phyloP scores from a whole-genome alignment of 2,797 vertebrate species.

The Pseudocheirus occidentalis region DNA sequence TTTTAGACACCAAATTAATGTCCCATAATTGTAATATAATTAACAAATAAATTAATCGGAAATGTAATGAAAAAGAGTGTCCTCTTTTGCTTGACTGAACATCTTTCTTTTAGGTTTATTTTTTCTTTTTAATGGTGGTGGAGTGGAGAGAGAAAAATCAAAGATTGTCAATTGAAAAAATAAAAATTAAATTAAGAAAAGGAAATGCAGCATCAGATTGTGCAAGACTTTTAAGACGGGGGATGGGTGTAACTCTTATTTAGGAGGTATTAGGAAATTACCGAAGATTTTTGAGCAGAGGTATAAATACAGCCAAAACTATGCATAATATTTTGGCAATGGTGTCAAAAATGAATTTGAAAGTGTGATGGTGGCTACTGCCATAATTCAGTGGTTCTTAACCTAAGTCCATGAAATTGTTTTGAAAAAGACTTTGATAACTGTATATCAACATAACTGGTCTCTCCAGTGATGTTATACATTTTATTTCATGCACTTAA shows the following conservation, averaged over 20 bases:
- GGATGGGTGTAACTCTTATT: not conserved
- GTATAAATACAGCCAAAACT: not conserved
- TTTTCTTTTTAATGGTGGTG: not conserved
- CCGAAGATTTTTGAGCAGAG: slow-evolving; percentile 22
- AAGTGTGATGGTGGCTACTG: not conserved
- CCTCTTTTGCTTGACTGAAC: not conserved
- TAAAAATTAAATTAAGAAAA: not conserved
- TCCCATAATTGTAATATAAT: not conserved
- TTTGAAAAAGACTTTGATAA: not conserved
- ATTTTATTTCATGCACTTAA: not conserved
- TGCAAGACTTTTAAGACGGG: not conserved
- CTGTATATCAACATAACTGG: not conserved
- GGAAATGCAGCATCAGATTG: not conserved
- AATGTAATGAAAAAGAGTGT: not conserved
- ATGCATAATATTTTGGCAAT: not conserved
- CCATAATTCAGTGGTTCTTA: not conserved
- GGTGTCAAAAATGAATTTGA: not conserved
- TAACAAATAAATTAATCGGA: not conserved
- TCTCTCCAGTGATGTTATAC: not conserved
- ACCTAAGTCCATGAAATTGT: not conserved
- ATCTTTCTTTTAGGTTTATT: not conserved
- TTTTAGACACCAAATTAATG: not conserved
- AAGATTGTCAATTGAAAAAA: not conserved
- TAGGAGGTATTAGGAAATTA: slow-evolving; percentile 28
- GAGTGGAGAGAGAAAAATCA: not conserved